These are phyloP conservation scores for Acrocephalus kingi DNA, from an alignment of 2,113 vertebrate genomes.

Conservation along the genomic window DNA sequence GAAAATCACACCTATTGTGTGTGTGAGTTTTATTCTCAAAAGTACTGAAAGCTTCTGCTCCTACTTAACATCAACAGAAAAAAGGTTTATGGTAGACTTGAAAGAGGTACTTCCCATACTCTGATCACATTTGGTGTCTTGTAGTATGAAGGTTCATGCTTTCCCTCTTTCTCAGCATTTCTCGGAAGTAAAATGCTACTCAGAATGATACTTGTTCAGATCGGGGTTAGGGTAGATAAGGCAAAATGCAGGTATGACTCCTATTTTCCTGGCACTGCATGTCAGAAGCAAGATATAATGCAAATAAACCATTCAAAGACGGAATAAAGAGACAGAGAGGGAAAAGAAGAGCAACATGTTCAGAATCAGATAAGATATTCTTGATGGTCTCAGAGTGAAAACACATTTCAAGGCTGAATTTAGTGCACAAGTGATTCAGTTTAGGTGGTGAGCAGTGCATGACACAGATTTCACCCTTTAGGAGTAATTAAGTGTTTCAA, in stretches of 20 bases:
- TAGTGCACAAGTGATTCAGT: accelerated
- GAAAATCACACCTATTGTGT: conserved; percentile 1
- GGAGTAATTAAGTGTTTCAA: not conserved
- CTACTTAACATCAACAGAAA: not conserved
- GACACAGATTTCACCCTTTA: not conserved
- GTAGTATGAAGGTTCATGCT: not conserved
- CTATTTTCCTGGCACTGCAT: not conserved
- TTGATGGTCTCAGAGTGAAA: not conserved
- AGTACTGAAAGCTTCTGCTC: not conserved
- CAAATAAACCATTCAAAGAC: not conserved
- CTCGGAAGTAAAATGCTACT: not conserved
- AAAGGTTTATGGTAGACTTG: not conserved
- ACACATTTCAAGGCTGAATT: not conserved
- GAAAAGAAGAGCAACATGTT: not conserved
- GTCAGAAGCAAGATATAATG: not conserved
- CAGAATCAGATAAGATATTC: not conserved
- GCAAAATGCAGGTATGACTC: not conserved
- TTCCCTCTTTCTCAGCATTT: not conserved
- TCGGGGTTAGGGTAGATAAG: not conserved
- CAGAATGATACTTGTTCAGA: not conserved
- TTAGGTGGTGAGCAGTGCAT: not conserved
- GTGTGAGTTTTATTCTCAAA: not conserved
- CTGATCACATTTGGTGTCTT: not conserved
- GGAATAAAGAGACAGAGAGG: not conserved
- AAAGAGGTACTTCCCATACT: not conserved